A percentile compares a stretch with the other conserved stretches of the same genome.
phyloP scores from a whole-genome alignment of 2,797 vertebrate species.

The Hippopotamyrus pictus region DNA sequence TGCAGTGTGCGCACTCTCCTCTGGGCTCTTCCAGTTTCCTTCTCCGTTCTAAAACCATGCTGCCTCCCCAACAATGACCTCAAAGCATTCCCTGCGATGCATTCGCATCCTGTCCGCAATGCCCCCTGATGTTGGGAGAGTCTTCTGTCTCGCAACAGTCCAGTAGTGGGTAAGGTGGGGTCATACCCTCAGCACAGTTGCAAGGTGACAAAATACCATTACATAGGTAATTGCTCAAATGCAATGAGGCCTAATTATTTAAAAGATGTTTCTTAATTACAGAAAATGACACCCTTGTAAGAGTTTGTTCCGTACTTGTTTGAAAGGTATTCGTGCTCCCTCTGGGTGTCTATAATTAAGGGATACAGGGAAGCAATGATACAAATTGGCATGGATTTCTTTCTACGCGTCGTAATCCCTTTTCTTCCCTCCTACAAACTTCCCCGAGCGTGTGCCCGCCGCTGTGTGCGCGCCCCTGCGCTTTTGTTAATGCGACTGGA shows the following conservation, averaged over 20 bases:
- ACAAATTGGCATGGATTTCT: neutral
- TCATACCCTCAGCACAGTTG: neutral
- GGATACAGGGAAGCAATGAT: neutral
- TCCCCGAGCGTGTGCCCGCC: neutral
- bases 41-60: neutral
- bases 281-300: neutral
- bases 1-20: neutral
- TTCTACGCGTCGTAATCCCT: neutral
- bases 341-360: neutral
- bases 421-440: neutral
- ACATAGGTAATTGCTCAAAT: neutral
- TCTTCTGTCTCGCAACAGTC: neutral
- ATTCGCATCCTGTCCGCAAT: neutral
- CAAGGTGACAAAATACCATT: neutral
- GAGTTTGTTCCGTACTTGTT: neutral
- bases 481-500: neutral
- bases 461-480: neutral
- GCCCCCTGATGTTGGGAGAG: neutral
- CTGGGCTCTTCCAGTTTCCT: neutral
- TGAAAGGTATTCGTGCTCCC: neutral
- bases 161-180: neutral
- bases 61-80: neutral
- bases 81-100: neutral
- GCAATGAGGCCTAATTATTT: constrained; percentile 6
- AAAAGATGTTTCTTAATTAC: neutral